Percentiles rank a stretch among this genome's conserved stretches.
These are phyloP conservation scores for Epistrophe eligans DNA, from an alignment of 2,888 invertebrate genomes.

Conservation along the genomic window DNA sequence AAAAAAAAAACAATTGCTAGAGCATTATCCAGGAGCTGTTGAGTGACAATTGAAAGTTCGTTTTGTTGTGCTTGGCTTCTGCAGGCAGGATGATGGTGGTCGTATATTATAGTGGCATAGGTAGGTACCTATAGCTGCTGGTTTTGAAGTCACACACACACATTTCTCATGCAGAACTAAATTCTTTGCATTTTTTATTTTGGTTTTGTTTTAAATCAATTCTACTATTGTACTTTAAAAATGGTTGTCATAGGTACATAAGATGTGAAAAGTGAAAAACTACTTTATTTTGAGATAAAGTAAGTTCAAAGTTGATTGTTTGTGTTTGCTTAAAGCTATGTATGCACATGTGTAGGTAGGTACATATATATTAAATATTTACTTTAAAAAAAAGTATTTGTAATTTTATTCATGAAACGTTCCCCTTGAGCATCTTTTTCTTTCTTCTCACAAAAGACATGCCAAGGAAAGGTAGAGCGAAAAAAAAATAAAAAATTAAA, in stretches of 20 bases:
- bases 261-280: neutral
- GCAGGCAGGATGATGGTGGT: neutral
- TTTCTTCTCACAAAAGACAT: neutral
- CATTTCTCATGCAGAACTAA: neutral
- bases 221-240: constrained; percentile 3
- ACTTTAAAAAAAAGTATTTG: neutral
- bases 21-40: constrained; percentile 15
- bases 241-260: neutral
- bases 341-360: neutral
- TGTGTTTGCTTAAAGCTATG: neutral
- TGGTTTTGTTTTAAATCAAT: constrained; percentile 32
- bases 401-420: neutral
- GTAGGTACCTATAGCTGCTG: too few species aligned
- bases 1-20: constrained; percentile 42
- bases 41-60: constrained; percentile 37
- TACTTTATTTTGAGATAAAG: neutral
- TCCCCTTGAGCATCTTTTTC: neutral
- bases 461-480: neutral
- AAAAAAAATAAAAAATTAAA: neutral
- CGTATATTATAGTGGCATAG: too few species aligned
- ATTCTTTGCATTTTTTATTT: constrained; percentile 10
- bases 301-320: neutral
- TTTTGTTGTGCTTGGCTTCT: constrained; percentile 16
- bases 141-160: constrained; percentile 10
- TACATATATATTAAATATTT: neutral